Evolutionary conservation across 2,797 vertebrate genomes (phyloP), one percentile per base, ranked within the genome.

Genomic region (Pampus argenteus): DNA sequence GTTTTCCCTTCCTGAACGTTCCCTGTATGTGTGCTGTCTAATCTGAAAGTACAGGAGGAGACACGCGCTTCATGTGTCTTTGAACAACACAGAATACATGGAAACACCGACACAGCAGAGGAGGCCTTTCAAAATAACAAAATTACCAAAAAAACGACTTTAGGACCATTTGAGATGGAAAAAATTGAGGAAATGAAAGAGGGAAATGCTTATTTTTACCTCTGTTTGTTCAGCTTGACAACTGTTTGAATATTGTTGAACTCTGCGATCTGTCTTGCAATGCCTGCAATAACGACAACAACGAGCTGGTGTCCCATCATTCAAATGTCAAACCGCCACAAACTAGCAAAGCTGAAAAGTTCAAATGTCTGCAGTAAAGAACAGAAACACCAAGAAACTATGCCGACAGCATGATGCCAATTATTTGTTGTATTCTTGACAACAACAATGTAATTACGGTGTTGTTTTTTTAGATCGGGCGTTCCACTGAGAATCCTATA

Each of bases 401-500:
- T 25, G 3, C 45, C 13, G 65, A 48, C 17, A 60, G 44, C 38
- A 47, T 65, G n/a, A 66, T 15, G 42, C 25, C 59, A 31, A 66
- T 58, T 23, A 47, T 44, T 57, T 68, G 22, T 36, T n/a, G 10
- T 15, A 58, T 23, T 23, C 17, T 1, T 44, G n/a, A n/a, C 15
- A 8, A 18, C 17, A 44, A 50, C 45, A 49, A 48, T 40, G n/a
- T 54, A 9, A 58, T 57, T 0, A 0, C 31, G 66, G 28, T 70
- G 3, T 51, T 62, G 58, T 66, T 86, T 64, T 75, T n/a, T n/a
- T 81, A 99, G 98, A 98, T 99, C 78, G 98, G 98, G 45, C 95
- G 98, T 47, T 99, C 98, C 58, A 99, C 97, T 4, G 98, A 99
- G 86, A 98, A 95, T 77, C 98, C 98, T 15, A 99, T 99, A 66